These are phyloP conservation scores for Periophthalmodon schlosseri DNA, from an alignment of 2,113 vertebrate genomes.

Conservation along the genomic window DNA sequence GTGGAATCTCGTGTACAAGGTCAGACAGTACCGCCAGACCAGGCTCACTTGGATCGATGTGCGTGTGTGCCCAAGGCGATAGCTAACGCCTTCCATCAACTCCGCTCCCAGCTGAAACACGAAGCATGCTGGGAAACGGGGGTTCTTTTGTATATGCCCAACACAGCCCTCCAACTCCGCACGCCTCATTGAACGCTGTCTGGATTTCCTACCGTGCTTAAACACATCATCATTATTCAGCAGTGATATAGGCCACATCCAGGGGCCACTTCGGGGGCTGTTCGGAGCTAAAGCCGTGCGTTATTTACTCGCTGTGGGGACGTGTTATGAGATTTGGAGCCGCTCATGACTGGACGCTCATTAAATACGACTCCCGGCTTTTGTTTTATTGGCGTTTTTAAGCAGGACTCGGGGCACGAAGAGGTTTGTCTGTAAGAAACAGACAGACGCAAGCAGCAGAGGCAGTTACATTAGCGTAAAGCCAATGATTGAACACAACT, in stretches of 20 bases:
- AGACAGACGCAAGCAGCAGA: neutral
- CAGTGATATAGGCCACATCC: slow-evolving; percentile 9
- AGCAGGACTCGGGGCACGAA: neutral
- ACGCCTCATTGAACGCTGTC: slow-evolving; percentile 6
- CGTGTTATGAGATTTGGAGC: slow-evolving; percentile 8
- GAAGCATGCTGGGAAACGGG: neutral
- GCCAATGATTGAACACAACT: neutral
- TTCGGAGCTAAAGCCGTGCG: slow-evolving; percentile 4
- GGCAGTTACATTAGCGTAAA: neutral
- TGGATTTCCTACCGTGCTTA: slow-evolving; percentile 9
- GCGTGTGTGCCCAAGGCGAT: neutral
- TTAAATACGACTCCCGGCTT: slow-evolving; percentile 6
- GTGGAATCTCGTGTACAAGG: neutral
- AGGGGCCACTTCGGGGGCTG: slow-evolving; percentile 5
- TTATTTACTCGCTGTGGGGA: slow-evolving; percentile 6
- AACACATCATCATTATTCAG: slow-evolving; percentile 13
- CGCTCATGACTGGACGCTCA: slow-evolving; percentile 4
- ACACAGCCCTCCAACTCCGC: neutral
- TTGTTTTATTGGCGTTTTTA: slow-evolving; percentile 9
- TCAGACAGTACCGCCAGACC: neutral
- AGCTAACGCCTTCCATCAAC: neutral
- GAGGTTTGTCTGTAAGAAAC: neutral
- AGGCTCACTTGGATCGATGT: slow-evolving; percentile 1
- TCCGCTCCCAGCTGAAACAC: neutral
- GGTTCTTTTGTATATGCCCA: neutral